Percentiles rank a stretch among this genome's conserved stretches.
Evolutionary conservation across 2,888 invertebrate genomes (phyloP).

Genomic region (Cantharis rustica): DNA sequence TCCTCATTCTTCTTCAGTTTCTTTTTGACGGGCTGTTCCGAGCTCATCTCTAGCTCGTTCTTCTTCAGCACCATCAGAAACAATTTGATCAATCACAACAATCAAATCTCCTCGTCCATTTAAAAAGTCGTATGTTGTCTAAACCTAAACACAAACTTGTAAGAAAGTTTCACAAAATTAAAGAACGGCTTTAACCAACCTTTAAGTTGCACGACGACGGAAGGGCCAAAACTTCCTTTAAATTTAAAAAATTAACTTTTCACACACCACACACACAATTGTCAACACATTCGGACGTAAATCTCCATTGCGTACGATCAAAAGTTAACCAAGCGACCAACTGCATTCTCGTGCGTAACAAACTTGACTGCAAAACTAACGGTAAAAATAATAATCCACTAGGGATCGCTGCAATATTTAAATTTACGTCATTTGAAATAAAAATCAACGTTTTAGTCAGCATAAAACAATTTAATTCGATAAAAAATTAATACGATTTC

Average conservation of each 20-base stretch:
- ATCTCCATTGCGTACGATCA: conserved; percentile 69
- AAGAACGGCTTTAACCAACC: background rate
- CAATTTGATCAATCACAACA: background rate
- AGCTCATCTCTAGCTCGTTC: conserved; percentile 68
- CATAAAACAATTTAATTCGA: background rate
- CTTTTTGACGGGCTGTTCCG: conserved; percentile 84
- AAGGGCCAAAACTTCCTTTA: background rate
- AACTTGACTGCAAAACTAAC: no score
- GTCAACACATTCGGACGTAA: conserved; percentile 50
- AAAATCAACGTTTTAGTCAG: background rate
- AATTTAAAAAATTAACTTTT: conserved; percentile 26
- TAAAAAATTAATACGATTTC: conserved; percentile 27
- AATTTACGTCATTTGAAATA: background rate
- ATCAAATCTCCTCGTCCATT: background rate
- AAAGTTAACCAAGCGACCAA: background rate
- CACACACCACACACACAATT: conserved; percentile 34
- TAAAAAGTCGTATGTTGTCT: background rate
- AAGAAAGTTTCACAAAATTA: background rate
- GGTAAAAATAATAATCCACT: background rate
- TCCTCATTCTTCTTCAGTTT: conserved; percentile 71
- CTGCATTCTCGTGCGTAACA: background rate
- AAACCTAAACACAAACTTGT: background rate
- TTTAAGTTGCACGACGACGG: background rate
- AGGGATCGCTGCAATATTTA: background rate
- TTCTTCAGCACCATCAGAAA: conserved; percentile 69